Conservation (phyloP, 1,140 invertebrate species). For the Scaptomyza pallida region DNA sequence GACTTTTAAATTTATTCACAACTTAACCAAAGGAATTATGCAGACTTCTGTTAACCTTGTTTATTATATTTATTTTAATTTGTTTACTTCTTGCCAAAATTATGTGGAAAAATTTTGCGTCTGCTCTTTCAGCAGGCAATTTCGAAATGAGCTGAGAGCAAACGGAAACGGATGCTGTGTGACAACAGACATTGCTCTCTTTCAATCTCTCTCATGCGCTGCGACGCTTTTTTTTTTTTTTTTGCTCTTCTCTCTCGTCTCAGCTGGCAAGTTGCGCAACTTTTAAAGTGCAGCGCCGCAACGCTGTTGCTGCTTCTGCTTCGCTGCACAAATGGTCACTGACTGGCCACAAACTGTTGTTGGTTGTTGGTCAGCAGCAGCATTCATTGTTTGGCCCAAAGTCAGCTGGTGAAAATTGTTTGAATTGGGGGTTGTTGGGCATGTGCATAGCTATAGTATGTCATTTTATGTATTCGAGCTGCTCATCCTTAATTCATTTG, state of each 20-base stretch:
- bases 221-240: conserved; percentile 4
- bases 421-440: conserved; percentile 19
- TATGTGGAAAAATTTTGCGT: conserved; percentile 58
- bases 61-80: conserved; percentile 21
- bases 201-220: conserved; percentile 29
- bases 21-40: background rate
- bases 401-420: conserved; percentile 34
- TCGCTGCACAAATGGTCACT: conserved; percentile 69
- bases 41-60: conserved; percentile 34
- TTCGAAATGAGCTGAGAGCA: conserved; percentile 50
- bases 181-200: conserved; percentile 30
- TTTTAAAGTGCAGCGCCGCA: conserved; percentile 41
- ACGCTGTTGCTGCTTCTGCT: conserved; percentile 42
- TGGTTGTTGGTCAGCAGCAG: conserved; percentile 54
- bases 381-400: conserved; percentile 24
- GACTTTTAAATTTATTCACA: conserved; percentile 7
- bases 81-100: conserved; percentile 60
- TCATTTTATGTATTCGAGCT: background rate
- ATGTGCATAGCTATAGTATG: background rate
- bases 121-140: conserved; percentile 47
- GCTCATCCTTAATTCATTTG: no score
- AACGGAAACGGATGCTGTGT: conserved; percentile 40
- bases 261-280: conserved; percentile 62
- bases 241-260: conserved; percentile 21
- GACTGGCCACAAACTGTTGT: conserved; percentile 44